These are phyloP conservation scores for Caenorhabditis plicata DNA, from an alignment of 2,888 invertebrate genomes.

Conservation along the genomic window DNA sequence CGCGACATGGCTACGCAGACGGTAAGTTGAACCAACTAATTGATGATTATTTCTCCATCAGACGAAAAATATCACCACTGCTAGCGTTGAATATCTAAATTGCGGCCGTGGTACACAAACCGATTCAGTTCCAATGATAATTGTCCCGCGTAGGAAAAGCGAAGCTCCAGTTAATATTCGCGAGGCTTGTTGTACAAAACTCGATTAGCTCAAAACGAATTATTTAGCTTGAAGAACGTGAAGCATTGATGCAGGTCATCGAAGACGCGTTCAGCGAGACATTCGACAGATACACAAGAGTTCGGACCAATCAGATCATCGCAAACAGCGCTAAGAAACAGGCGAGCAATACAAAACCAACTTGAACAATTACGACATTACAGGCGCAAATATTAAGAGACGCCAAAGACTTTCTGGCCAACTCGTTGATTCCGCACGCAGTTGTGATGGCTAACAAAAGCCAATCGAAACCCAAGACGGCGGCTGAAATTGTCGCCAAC, in stretches of 20 bases:
- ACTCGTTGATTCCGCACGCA: conserved; percentile 54
- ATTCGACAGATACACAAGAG: conserved; percentile 58
- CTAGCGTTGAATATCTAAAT: conserved; percentile 41
- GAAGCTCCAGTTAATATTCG: conserved; percentile 20
- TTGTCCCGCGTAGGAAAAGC: conserved; percentile 27
- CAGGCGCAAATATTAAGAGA: conserved; percentile 60
- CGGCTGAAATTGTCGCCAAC: conserved; percentile 45
- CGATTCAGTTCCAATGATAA: conserved; percentile 26
- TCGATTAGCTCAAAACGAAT: neutral
- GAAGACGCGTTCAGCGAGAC: conserved; percentile 61
- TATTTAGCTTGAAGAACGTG: conserved; percentile 49
- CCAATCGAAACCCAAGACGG: conserved; percentile 22
- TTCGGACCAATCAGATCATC: conserved; percentile 56
- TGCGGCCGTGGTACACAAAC: conserved; percentile 32
- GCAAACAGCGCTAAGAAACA: conserved; percentile 59
- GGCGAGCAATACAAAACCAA: conserved; percentile 13
- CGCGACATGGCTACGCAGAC: conserved; percentile 43
- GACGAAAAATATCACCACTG: conserved; percentile 29
- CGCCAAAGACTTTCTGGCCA: conserved; percentile 58
- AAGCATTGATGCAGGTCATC: conserved; percentile 55
- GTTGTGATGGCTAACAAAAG: conserved; percentile 52
- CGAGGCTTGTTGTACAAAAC: conserved; percentile 6
- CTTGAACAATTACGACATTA: conserved; percentile 3
- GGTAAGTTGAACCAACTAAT: neutral
- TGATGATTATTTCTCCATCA: neutral